phyloP scores from a whole-genome alignment of 2,113 vertebrate species.

The Vidua chalybeata region DNA sequence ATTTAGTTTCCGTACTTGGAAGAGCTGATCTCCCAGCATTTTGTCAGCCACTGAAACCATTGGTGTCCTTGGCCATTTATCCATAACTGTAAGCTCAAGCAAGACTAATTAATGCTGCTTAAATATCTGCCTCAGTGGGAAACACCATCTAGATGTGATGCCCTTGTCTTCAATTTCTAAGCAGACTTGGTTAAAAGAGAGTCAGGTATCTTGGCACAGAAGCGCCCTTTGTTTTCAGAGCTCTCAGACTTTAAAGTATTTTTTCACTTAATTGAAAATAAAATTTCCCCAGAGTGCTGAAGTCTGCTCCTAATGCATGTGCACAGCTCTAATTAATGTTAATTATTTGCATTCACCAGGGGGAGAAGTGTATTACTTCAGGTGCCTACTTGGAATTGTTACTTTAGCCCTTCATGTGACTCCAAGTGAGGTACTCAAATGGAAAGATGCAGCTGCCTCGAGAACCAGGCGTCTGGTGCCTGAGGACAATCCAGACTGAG shows the following conservation, averaged over 20 bases:
- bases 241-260: constrained; percentile 19
- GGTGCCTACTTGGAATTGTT: constrained; percentile 5
- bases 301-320: constrained; percentile 34
- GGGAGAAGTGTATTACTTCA: constrained; percentile 7
- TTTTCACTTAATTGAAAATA: constrained; percentile 62
- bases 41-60: neutral
- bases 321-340: constrained; percentile 48
- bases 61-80: neutral
- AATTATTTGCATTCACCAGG: constrained; percentile 46
- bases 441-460: neutral
- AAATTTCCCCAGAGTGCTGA: constrained; percentile 44
- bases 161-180: constrained; percentile 16
- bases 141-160: neutral
- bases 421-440: neutral
- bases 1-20: neutral
- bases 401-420: neutral
- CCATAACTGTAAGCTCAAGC: neutral
- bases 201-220: neutral
- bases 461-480: neutral
- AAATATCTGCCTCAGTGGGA: constrained; percentile 3
- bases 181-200: constrained; percentile 47
- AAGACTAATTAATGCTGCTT: constrained; percentile 4
- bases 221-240: constrained; percentile 21
- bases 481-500: neutral
- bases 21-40: neutral